Percentiles rank a stretch among this genome's conserved stretches.
These are phyloP conservation scores for Drosophila watanabei DNA, from an alignment of 1,140 invertebrate species.

Conservation along the genomic window DNA sequence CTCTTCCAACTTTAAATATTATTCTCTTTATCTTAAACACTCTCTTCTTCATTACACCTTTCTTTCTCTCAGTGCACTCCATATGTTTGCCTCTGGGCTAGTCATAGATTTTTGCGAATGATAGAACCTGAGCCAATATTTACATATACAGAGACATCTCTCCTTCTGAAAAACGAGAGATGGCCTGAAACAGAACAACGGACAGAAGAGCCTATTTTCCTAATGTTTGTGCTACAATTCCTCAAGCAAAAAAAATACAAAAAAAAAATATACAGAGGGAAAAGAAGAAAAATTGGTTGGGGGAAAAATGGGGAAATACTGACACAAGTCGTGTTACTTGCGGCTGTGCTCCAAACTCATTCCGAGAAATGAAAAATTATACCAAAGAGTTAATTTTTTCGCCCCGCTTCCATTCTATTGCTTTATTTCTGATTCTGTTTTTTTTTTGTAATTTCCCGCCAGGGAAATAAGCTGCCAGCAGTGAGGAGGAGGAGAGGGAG, in stretches of 20 bases:
- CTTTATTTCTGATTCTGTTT: constrained; percentile 25
- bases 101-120: constrained; percentile 76
- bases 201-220: constrained; percentile 53
- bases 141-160: constrained; percentile 59
- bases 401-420: constrained; percentile 25
- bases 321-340: constrained; percentile 62
- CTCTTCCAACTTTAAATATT: rapidly evolving
- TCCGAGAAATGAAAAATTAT: constrained; percentile 83
- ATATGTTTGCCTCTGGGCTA: constrained; percentile 57
- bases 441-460: constrained; percentile 43
- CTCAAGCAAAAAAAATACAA: constrained; percentile 10
- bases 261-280: background rate
- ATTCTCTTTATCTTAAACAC: background rate
- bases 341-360: constrained; percentile 57
- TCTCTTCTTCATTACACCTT: too few species aligned
- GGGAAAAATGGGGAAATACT: constrained; percentile 2
- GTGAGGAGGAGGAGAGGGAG: constrained; percentile 27
- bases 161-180: constrained; percentile 19
- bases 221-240: constrained; percentile 66
- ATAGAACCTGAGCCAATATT: constrained; percentile 79
- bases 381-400: constrained; percentile 80
- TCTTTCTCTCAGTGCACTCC: background rate
- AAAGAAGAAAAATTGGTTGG: constrained; percentile 2
- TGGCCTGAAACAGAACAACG: constrained; percentile 39
- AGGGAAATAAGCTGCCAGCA: constrained; percentile 77